phyloP scores from a whole-genome alignment of 2,888 invertebrate genomes.

The Lasioglossum morio region DNA sequence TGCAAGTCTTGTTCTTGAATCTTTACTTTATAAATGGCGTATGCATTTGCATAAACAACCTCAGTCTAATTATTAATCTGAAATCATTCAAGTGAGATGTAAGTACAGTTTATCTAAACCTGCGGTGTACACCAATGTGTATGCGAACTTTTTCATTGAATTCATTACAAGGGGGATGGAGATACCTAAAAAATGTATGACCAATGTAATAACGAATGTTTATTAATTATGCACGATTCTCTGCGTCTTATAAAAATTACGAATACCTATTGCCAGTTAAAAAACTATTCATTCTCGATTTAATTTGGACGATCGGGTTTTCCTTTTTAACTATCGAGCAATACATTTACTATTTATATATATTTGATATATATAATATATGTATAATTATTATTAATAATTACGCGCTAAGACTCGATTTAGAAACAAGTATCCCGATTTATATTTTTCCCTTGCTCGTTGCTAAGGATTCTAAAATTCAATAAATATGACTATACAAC shows the following conservation, averaged over 20 bases:
- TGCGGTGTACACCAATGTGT: neutral
- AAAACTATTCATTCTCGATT: constrained; percentile 10
- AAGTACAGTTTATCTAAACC: neutral
- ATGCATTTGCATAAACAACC: neutral
- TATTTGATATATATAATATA: constrained; percentile 6
- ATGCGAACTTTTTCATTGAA: constrained; percentile 17
- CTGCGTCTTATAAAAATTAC: constrained; percentile 28
- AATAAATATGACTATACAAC: constrained; percentile 36
- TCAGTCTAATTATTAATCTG: constrained; percentile 2
- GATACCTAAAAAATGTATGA: constrained; percentile 24
- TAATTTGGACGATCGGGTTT: constrained; percentile 17
- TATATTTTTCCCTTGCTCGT: constrained; percentile 43
- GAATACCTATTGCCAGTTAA: constrained; percentile 26
- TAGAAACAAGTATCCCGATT: constrained; percentile 36
- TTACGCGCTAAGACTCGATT: constrained; percentile 34
- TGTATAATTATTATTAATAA: constrained; percentile 33
- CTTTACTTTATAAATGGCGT: neutral
- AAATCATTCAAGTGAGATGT: neutral
- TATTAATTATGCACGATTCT: constrained; percentile 35
- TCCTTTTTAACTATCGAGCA: constrained; percentile 13
- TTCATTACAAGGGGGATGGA: constrained; percentile 33
- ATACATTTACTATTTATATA: constrained; percentile 25
- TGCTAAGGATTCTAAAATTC: constrained; percentile 32
- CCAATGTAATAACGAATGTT: constrained; percentile 33
- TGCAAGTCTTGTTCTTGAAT: neutral